A percentile compares a stretch with the other conserved stretches of the same genome.
These are phyloP conservation scores for Naso thynnoides DNA, from an alignment of 2,797 vertebrate genomes.

Conservation along the genomic window DNA sequence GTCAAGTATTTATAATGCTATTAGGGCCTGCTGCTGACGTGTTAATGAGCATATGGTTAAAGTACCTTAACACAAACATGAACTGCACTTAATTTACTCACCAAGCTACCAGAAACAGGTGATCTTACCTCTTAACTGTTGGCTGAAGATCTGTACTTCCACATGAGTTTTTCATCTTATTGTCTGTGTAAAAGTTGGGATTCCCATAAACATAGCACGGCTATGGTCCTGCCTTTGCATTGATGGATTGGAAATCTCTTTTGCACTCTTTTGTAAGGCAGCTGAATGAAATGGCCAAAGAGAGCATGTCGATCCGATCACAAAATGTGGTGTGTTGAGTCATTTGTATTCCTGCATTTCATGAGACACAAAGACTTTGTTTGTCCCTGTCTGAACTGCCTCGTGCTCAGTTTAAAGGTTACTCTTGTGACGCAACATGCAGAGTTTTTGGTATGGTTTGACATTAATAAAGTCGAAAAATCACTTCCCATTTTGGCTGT, in stretches of 20 bases:
- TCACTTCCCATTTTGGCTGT: fast-evolving
- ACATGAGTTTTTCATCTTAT: background rate
- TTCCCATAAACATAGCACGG: background rate
- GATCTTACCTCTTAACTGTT: background rate
- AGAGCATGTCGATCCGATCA: background rate
- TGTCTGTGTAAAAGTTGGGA: background rate
- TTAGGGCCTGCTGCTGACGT: slow-evolving; percentile 67
- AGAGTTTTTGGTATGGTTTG: slow-evolving; percentile 1
- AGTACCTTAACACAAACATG: background rate
- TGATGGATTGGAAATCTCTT: background rate
- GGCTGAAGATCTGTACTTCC: background rate
- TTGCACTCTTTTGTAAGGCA: slow-evolving; percentile 6
- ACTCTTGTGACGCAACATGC: slow-evolving; percentile 11
- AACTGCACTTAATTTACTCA: background rate
- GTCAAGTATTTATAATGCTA: slow-evolving; percentile 8
- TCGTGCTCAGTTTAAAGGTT: slow-evolving; percentile 65
- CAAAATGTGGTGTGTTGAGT: slow-evolving; percentile 13
- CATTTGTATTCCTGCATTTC: slow-evolving; percentile 26
- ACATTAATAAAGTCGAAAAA: background rate
- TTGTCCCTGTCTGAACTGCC: slow-evolving; percentile 11
- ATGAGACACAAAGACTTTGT: background rate
- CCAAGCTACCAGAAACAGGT: background rate
- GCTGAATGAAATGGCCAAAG: background rate
- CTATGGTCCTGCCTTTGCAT: background rate
- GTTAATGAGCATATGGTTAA: slow-evolving; percentile 47